Evolutionary conservation across 2,888 invertebrate species (phyloP).

Genomic region (Nymphalis c-album): DNA sequence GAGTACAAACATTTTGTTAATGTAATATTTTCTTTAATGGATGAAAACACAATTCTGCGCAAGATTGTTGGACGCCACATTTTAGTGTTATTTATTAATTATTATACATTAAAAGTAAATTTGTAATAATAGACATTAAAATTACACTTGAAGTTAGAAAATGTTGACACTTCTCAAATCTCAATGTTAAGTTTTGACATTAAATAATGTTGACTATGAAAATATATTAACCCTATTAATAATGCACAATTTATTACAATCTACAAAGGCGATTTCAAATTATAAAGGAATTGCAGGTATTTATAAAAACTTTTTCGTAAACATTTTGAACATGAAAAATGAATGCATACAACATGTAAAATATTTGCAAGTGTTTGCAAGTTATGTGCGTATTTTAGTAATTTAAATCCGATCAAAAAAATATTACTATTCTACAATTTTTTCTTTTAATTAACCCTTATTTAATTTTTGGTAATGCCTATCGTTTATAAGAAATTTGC

Average conservation of each 20-base stretch:
- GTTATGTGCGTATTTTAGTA: too few relatives aligned
- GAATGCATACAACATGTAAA: too few relatives aligned
- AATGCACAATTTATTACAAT: background rate
- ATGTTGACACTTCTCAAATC: background rate
- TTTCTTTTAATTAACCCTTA: too few relatives aligned
- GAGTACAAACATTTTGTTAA: slow-evolving; percentile 60
- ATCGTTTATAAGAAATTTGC: too few relatives aligned
- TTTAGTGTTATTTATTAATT: slow-evolving; percentile 16
- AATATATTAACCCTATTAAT: background rate
- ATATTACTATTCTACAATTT: too few relatives aligned
- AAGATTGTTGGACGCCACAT: slow-evolving; percentile 72
- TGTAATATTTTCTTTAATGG: slow-evolving; percentile 57
- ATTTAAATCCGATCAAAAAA: too few relatives aligned
- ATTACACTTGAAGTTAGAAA: background rate
- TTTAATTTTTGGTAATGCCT: too few relatives aligned
- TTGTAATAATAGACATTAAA: background rate
- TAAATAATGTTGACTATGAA: slow-evolving; percentile 18
- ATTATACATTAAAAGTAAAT: slow-evolving; percentile 5
- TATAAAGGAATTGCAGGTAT: too few relatives aligned
- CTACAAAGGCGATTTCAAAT: background rate
- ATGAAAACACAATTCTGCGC: slow-evolving; percentile 59
- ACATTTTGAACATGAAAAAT: too few relatives aligned
- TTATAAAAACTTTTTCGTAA: too few relatives aligned
- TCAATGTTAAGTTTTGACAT: slow-evolving; percentile 9
- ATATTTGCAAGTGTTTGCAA: too few relatives aligned